phyloP scores from a whole-genome alignment of 2,888 invertebrate species.

The Steinernema carpocapsae region DNA sequence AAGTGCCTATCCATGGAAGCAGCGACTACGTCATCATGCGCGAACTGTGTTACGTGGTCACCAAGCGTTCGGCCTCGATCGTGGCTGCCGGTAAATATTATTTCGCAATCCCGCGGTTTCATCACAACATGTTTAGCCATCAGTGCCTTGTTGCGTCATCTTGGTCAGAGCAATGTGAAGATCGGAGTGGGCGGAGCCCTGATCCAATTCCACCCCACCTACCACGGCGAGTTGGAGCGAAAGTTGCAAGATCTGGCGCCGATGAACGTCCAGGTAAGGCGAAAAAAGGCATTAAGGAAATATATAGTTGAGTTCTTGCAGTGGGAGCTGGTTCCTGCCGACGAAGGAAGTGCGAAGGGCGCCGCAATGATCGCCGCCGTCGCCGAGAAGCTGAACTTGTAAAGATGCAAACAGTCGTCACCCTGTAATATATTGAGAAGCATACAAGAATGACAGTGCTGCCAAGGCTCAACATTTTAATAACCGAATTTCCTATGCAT shows the following conservation, averaged over 20 bases:
- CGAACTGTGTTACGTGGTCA: conserved; percentile 67
- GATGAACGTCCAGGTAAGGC: conserved; percentile 54
- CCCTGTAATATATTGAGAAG: conserved; percentile 6
- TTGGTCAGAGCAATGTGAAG: conserved; percentile 57
- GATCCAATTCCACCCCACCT: conserved; percentile 69
- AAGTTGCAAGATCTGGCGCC: conserved; percentile 64
- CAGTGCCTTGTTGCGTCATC: conserved; percentile 64
- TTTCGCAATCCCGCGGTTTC: background rate
- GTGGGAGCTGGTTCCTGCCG: conserved; percentile 68
- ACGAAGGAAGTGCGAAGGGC: conserved; percentile 68
- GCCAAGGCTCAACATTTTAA: conserved; percentile 20
- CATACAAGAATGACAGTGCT: conserved; percentile 12
- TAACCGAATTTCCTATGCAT: background rate
- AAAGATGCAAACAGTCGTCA: conserved; percentile 32
- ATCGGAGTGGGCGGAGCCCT: conserved; percentile 69
- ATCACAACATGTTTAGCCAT: conserved; percentile 60
- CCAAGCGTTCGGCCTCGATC: conserved; percentile 64
- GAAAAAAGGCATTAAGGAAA: too few relatives aligned
- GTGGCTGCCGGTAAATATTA: conserved; percentile 65
- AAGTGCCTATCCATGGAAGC: conserved; percentile 66
- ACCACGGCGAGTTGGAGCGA: conserved; percentile 62
- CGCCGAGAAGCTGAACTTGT: conserved; percentile 55
- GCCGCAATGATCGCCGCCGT: conserved; percentile 69
- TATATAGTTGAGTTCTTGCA: conserved; percentile 50
- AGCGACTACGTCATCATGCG: conserved; percentile 65